phyloP scores from a whole-genome alignment of 1,140 invertebrate genomes.

The Drosophila insularis region DNA sequence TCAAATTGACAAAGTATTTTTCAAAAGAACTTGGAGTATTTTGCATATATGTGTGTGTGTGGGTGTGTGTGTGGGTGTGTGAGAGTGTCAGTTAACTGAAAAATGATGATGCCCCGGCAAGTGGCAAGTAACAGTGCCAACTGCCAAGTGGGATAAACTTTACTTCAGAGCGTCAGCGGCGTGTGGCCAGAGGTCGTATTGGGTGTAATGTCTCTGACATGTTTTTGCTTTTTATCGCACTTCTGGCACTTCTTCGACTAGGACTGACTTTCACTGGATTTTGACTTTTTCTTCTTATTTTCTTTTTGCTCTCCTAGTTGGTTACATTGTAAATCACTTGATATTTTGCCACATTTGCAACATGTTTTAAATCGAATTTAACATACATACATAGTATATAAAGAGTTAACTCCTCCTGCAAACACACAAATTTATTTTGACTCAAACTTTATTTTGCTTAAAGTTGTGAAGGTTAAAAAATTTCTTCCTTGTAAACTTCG shows the following conservation, averaged over 20 bases:
- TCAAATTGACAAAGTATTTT: conserved; percentile 79
- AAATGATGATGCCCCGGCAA: conserved; percentile 42
- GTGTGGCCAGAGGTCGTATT: neutral
- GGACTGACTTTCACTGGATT: neutral
- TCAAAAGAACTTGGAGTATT: conserved; percentile 46
- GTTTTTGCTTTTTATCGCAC: conserved; percentile 69
- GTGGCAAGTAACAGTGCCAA: conserved; percentile 32
- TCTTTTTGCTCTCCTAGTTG: neutral
- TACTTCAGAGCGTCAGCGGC: neutral
- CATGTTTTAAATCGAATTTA: conserved; percentile 14
- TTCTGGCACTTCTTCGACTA: conserved; percentile 25
- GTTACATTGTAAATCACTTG: conserved; percentile 13
- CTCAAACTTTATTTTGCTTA: neutral
- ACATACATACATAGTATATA: neutral
- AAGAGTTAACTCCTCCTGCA: neutral
- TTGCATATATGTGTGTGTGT: conserved; percentile 46
- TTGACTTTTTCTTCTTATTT: conserved; percentile 25
- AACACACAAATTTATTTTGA: conserved; percentile 5
- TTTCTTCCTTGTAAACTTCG: neutral
- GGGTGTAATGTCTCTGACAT: conserved; percentile 34
- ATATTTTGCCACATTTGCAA: conserved; percentile 17
- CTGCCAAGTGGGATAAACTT: conserved; percentile 48
- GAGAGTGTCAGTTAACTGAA: conserved; percentile 39
- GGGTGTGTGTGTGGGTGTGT: neutral
- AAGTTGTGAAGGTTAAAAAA: neutral